Conservation (phyloP, 2,888 invertebrate genomes). For the Acholoe squamosa region DNA sequence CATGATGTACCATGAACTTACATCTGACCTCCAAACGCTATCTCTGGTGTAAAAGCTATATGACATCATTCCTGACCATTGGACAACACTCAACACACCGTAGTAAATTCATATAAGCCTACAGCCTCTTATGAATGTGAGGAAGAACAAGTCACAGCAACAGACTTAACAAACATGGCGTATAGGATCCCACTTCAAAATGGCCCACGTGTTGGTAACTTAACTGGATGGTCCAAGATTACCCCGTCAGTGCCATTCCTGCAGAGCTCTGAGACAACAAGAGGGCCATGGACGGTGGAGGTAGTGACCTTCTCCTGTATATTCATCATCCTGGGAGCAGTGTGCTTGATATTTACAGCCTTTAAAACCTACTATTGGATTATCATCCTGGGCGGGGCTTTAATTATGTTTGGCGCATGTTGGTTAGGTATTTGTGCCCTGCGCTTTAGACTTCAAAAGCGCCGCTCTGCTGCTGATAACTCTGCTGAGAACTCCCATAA, state of each 20-base stretch:
- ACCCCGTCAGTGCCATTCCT: neutral
- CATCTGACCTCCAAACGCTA: no score
- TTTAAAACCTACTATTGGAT: neutral
- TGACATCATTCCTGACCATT: no score
- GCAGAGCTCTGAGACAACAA: neutral
- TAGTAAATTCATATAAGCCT: no score
- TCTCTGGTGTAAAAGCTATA: no score
- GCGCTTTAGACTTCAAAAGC: neutral
- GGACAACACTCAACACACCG: no score
- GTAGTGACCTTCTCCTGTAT: slow-evolving; percentile 48
- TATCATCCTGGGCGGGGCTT: slow-evolving; percentile 3
- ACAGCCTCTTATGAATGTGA: no score
- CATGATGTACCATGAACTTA: no score
- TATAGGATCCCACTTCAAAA: slow-evolving; percentile 30
- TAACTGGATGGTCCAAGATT: neutral
- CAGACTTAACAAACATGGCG: neutral
- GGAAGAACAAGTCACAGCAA: no score
- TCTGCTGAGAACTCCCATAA: no score
- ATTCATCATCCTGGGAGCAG: neutral
- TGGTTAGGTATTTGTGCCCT: neutral
- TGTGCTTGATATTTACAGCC: slow-evolving; percentile 7
- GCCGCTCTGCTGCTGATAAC: neutral
- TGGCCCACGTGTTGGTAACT: neutral
- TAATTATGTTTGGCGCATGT: slow-evolving; percentile 17
- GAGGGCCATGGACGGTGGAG: slow-evolving; percentile 34